These are phyloP conservation scores for Clangula hyemalis DNA, from an alignment of 2,797 vertebrate genomes.

Conservation along the genomic window DNA sequence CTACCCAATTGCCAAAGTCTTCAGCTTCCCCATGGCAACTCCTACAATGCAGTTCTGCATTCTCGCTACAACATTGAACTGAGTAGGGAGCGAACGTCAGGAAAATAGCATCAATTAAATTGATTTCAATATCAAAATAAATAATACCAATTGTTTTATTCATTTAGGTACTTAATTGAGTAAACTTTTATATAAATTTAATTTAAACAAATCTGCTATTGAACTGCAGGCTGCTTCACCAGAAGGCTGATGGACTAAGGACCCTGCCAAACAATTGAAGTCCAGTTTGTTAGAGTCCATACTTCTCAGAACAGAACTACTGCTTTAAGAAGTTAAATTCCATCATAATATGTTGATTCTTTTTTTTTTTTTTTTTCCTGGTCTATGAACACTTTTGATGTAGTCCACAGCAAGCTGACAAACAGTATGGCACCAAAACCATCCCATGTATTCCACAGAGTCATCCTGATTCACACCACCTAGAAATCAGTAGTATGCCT, in stretches of 20 bases:
- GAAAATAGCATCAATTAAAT: constrained; percentile 57
- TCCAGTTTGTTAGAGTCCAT: constrained; percentile 31
- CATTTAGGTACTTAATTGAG: constrained; percentile 60
- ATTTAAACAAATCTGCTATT: constrained; percentile 65
- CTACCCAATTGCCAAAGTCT: constrained; percentile 57
- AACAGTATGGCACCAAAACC: background rate
- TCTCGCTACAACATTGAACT: background rate
- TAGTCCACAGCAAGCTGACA: background rate
- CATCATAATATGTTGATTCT: background rate
- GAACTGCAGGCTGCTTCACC: constrained; percentile 39
- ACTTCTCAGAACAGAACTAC: background rate
- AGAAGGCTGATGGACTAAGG: constrained; percentile 44
- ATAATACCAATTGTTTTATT: constrained; percentile 64
- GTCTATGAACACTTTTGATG: background rate
- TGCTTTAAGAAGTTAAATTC: constrained; percentile 7
- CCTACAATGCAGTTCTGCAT: constrained; percentile 34
- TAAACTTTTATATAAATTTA: constrained; percentile 61
- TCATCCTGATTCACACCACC: background rate
- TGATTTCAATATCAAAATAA: constrained; percentile 61
- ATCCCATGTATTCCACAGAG: background rate
- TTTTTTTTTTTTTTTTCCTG: background rate
- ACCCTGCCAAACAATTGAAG: constrained; percentile 27
- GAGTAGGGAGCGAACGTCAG: constrained; percentile 5
- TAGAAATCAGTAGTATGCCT: background rate
- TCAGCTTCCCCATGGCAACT: constrained; percentile 68